A percentile compares a stretch with the other conserved stretches of the same genome.
Conservation (phyloP, 2,888 invertebrate species). For the Steinernema carpocapsae region DNA sequence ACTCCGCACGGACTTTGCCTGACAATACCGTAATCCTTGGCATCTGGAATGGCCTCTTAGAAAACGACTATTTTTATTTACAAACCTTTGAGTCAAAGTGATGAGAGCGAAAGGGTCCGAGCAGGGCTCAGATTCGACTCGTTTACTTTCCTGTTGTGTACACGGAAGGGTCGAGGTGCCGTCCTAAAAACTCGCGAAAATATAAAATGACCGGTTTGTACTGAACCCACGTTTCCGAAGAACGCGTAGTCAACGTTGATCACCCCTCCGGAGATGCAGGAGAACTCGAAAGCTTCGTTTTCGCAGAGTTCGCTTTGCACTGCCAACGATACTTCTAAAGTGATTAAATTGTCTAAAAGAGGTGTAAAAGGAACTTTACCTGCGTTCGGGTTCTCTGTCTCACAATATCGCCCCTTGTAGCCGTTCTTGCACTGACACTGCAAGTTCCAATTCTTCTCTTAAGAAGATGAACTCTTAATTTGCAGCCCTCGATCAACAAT, state of each 20-base stretch:
- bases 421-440: constrained; percentile 53
- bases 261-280: constrained; percentile 47
- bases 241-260: constrained; percentile 57
- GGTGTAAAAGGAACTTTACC: background rate
- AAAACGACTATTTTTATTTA: background rate
- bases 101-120: constrained; percentile 37
- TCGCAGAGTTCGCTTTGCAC: constrained; percentile 39
- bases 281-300: constrained; percentile 45
- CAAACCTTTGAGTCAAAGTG: constrained; percentile 38
- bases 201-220: background rate
- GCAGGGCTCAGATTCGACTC: constrained; percentile 10
- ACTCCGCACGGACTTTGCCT: constrained; percentile 40
- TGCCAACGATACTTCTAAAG: background rate
- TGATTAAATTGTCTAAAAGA: background rate
- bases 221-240: constrained; percentile 44
- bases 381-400: constrained; percentile 35
- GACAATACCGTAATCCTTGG: constrained; percentile 48
- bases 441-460: constrained; percentile 40
- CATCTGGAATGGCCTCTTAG: constrained; percentile 36
- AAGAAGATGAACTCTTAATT: background rate
- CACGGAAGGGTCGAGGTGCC: background rate
- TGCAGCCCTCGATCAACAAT: background rate
- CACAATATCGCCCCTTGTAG: constrained; percentile 51
- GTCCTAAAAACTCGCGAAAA: background rate
- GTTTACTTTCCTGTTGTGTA: background rate